A percentile compares a stretch with the other conserved stretches of the same genome.
These are phyloP conservation scores for Drosophila mettleri DNA, from an alignment of 2,888 invertebrate species.

Conservation along the genomic window DNA sequence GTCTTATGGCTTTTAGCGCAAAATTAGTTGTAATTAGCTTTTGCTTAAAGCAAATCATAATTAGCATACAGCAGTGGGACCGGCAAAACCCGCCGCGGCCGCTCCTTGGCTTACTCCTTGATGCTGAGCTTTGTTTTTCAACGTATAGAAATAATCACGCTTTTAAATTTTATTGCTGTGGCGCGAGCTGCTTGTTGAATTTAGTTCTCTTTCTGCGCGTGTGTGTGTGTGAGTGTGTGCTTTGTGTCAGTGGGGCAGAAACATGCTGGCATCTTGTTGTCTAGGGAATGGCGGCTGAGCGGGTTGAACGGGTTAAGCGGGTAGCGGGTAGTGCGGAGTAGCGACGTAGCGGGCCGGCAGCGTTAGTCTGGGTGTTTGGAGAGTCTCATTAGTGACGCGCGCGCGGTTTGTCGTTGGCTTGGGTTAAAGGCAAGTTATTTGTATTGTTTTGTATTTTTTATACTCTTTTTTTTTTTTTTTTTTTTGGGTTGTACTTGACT, in stretches of 20 bases:
- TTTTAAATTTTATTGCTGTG: slow-evolving; percentile 72
- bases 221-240: slow-evolving; percentile 6
- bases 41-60: slow-evolving; percentile 68
- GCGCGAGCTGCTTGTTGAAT: slow-evolving; percentile 62
- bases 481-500: slow-evolving; percentile 10
- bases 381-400: slow-evolving; percentile 75
- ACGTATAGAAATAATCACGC: slow-evolving; percentile 68
- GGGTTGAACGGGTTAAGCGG: slow-evolving; percentile 23
- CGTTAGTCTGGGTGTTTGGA: slow-evolving; percentile 56
- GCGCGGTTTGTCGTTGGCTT: slow-evolving; percentile 43
- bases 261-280: slow-evolving; percentile 53
- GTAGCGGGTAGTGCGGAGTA: not conserved
- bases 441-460: slow-evolving; percentile 36
- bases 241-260: slow-evolving; percentile 33
- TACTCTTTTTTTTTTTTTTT: slow-evolving; percentile 44
- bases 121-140: slow-evolving; percentile 32
- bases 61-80: slow-evolving; percentile 40
- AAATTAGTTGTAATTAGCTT: slow-evolving; percentile 72
- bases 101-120: slow-evolving; percentile 21
- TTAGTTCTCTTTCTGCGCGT: slow-evolving; percentile 14
- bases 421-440: slow-evolving; percentile 52
- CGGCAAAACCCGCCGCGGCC: slow-evolving; percentile 6
- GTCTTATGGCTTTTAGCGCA: slow-evolving; percentile 33
- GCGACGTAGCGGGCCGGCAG: slow-evolving; percentile 8
- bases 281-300: slow-evolving; percentile 39